Conservation (phyloP, 2,113 vertebrate genomes). For the Chloropsis cyanopogon region DNA sequence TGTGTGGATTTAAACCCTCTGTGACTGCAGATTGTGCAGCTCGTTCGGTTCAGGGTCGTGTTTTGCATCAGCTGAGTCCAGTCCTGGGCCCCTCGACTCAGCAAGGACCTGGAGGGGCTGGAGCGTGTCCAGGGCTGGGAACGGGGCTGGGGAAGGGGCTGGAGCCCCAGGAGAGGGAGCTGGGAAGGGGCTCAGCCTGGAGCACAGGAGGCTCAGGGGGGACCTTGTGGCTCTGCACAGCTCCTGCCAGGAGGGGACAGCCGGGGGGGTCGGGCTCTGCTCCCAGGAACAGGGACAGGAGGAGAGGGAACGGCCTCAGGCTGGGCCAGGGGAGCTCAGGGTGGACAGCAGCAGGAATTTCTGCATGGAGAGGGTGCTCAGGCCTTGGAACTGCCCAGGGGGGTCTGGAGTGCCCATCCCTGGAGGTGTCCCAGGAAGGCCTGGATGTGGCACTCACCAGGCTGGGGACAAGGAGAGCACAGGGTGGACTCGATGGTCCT, state of each 20-base stretch:
- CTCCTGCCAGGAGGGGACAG: background rate
- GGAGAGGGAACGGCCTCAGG: background rate
- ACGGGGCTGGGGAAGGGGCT: background rate
- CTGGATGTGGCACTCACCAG: background rate
- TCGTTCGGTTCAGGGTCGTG: background rate
- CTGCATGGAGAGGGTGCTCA: fast-evolving
- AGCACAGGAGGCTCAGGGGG: background rate
- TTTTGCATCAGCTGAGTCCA: background rate
- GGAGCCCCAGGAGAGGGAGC: background rate
- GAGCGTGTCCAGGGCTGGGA: background rate
- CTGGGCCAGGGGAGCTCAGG: background rate
- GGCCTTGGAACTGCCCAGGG: background rate
- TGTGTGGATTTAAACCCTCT: background rate
- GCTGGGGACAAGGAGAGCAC: background rate
- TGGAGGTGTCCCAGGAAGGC: background rate
- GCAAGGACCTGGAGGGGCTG: background rate
- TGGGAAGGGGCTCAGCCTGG: background rate
- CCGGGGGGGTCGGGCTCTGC: fast-evolving
- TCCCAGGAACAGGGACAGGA: background rate
- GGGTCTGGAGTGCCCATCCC: background rate
- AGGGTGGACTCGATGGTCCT: fast-evolving
- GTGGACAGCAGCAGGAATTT: fast-evolving
- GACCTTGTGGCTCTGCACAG: background rate
- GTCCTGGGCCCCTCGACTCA: background rate
- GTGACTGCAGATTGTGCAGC: too few relatives aligned